Evolutionary conservation across 1,140 invertebrate genomes (phyloP).

Genomic region (Caenorhabditis remanei): DNA sequence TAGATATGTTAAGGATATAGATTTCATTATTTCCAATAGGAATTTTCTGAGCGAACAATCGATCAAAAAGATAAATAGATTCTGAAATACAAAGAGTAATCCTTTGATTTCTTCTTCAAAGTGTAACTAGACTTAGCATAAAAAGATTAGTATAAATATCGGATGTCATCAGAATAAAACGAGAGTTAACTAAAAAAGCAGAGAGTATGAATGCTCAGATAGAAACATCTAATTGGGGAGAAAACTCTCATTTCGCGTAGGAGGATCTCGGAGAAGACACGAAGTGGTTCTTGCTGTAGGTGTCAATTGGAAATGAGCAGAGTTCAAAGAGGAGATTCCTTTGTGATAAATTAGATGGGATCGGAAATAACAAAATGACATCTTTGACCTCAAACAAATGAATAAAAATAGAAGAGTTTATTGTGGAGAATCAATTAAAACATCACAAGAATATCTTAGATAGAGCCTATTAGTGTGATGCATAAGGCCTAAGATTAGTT

Average conservation of each 20-base stretch:
- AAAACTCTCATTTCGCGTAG: not conserved
- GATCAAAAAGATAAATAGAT: too few relatives aligned
- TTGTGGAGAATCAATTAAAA: not conserved
- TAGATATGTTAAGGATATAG: too few relatives aligned
- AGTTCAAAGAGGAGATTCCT: not conserved
- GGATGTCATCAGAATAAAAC: constrained; percentile 16
- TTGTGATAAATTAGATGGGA: not conserved
- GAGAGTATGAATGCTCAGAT: not conserved
- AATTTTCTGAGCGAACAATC: too few relatives aligned
- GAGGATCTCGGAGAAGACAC: not conserved
- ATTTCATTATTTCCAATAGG: too few relatives aligned
- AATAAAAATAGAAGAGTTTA: not conserved
- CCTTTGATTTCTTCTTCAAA: constrained; percentile 4
- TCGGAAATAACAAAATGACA: not conserved
- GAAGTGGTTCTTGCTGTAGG: not conserved
- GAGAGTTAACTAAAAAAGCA: not conserved
- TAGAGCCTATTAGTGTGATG: not conserved
- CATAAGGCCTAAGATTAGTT: too few relatives aligned
- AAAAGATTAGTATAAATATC: not conserved
- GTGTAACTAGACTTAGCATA: constrained; percentile 25
- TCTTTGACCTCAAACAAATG: not conserved
- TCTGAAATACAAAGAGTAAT: not conserved
- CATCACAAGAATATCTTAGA: not conserved
- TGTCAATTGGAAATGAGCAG: constrained; percentile 34
- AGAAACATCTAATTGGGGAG: constrained; percentile 23